phyloP scores from a whole-genome alignment of 2,888 invertebrate genomes.

The Pyrrhopygopsis socrates region DNA sequence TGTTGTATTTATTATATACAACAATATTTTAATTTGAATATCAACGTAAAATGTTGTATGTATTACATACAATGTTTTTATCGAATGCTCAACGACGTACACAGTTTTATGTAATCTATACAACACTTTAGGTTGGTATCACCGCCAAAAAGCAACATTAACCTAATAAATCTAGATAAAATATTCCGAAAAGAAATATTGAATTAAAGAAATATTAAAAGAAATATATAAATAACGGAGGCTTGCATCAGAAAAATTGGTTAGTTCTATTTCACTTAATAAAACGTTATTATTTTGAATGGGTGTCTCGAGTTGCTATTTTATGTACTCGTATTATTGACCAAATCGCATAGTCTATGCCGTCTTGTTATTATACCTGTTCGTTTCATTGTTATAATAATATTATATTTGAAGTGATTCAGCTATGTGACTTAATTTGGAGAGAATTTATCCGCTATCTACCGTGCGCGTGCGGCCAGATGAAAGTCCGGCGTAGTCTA shows the following conservation, averaged over 20 bases:
- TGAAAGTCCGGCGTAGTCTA: neutral
- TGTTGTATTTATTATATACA: too few relatives aligned
- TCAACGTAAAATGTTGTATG: slow-evolving; percentile 23
- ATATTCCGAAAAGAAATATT: too few relatives aligned
- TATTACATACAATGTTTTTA: slow-evolving; percentile 31
- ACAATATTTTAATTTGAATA: too few relatives aligned
- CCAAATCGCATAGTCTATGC: neutral
- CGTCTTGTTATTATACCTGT: neutral
- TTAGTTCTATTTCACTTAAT: too few relatives aligned
- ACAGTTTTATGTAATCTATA: neutral
- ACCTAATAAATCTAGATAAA: too few relatives aligned
- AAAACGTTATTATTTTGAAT: too few relatives aligned
- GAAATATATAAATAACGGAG: too few relatives aligned
- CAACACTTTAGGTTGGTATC: neutral
- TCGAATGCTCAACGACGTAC: slow-evolving; percentile 21
- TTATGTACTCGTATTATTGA: neutral
- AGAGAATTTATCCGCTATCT: neutral
- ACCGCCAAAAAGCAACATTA: slow-evolving; percentile 24
- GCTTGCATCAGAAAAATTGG: too few relatives aligned
- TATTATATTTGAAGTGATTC: neutral
- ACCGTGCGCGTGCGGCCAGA: neutral
- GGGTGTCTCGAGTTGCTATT: neutral
- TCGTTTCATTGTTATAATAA: neutral
- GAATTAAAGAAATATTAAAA: too few relatives aligned
- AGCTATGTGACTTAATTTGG: neutral